These are phyloP conservation scores for Girardinus metallicus DNA, from an alignment of 2,797 vertebrate species.

Conservation along the genomic window DNA sequence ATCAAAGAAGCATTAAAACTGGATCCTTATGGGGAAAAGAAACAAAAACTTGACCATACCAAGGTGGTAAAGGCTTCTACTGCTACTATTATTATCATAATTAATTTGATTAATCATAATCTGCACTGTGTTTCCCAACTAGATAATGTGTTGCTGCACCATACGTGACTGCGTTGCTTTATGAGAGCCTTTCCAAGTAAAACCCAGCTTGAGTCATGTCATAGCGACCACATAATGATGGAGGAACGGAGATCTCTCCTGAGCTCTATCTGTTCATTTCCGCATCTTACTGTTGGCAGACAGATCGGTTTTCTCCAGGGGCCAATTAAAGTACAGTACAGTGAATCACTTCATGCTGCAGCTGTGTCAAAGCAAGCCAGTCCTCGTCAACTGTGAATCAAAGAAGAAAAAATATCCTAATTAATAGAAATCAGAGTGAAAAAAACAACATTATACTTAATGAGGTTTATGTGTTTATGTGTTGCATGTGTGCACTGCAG, in stretches of 20 bases:
- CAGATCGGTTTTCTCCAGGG: constrained; percentile 39
- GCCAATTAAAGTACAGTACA: constrained; percentile 52
- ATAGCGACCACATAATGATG: constrained; percentile 40
- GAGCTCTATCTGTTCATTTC: constrained; percentile 38
- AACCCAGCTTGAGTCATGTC: constrained; percentile 24
- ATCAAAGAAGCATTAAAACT: background rate
- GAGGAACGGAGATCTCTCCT: constrained; percentile 20
- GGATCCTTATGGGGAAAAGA: background rate
- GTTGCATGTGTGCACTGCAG: constrained; percentile 36
- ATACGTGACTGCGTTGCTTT: background rate
- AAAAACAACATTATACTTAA: constrained; percentile 4
- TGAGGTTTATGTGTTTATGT: background rate
- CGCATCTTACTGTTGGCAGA: constrained; percentile 41
- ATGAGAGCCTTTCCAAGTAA: constrained; percentile 16
- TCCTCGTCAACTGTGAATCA: constrained; percentile 15
- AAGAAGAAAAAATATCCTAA: background rate
- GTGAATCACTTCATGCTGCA: constrained; percentile 29
- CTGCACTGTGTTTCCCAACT: background rate
- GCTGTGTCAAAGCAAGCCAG: constrained; percentile 18
- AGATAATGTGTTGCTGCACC: background rate
- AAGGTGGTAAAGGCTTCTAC: background rate
- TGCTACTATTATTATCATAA: background rate
- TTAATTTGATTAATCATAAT: background rate
- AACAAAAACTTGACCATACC: background rate
- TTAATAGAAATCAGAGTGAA: background rate